Percentiles rank a stretch among this genome's conserved stretches.
These are phyloP conservation scores for Idaea dimidiata DNA, from an alignment of 2,888 invertebrate genomes.

Conservation along the genomic window DNA sequence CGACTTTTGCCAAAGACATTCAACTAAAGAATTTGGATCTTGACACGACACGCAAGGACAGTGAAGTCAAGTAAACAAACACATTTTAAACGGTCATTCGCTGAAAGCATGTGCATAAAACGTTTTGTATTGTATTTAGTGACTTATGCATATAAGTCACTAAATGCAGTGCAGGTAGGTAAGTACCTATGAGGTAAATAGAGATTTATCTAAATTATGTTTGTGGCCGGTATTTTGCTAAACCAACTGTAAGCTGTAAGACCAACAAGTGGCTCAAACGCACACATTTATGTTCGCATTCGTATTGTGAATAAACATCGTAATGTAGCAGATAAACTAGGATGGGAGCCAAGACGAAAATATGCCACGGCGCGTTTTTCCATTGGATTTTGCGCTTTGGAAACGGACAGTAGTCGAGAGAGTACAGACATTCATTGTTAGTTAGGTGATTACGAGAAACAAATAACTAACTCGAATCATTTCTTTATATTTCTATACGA, in stretches of 20 bases:
- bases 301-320: slow-evolving; percentile 82
- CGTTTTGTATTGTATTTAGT: not conserved
- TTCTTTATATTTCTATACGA: not conserved
- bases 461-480: not conserved
- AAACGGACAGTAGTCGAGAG: slow-evolving; percentile 68
- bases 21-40: slow-evolving; percentile 40
- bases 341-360: slow-evolving; percentile 81
- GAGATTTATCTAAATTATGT: slow-evolving; percentile 38
- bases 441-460: slow-evolving; percentile 44
- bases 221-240: not conserved
- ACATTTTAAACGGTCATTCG: slow-evolving; percentile 11
- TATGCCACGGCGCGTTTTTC: slow-evolving; percentile 80
- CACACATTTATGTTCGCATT: slow-evolving; percentile 77
- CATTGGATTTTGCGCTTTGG: slow-evolving; percentile 78
- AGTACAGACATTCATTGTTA: slow-evolving; percentile 62
- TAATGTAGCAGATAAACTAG: slow-evolving; percentile 81
- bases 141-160: not conserved
- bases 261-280: slow-evolving; percentile 66
- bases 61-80: slow-evolving; percentile 41
- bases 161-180: not conserved
- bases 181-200: slow-evolving; percentile 22
- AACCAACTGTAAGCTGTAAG: slow-evolving; percentile 19
- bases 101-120: slow-evolving; percentile 21
- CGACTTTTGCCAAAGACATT: slow-evolving; percentile 48
- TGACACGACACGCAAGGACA: slow-evolving; percentile 42